A percentile compares a stretch with the other conserved stretches of the same genome.
Evolutionary conservation across 2,888 invertebrate species (phyloP).

Genomic region (Polia nebulosa): DNA sequence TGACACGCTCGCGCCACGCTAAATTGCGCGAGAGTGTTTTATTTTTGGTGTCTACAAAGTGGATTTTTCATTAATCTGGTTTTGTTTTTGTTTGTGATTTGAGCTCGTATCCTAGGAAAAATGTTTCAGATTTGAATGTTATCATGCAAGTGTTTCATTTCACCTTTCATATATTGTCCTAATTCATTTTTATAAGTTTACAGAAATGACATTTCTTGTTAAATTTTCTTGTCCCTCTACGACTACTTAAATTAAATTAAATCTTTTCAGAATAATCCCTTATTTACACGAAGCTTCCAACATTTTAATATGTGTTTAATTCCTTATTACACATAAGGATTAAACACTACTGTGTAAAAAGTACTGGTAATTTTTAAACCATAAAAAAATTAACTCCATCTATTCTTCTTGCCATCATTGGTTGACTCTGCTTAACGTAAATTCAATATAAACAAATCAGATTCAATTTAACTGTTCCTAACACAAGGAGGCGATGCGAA

Average conservation of each 20-base stretch:
- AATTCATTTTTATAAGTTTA: background rate
- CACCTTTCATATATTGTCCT: background rate
- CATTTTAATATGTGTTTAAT: background rate
- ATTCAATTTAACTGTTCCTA: constrained; percentile 39
- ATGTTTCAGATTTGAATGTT: background rate
- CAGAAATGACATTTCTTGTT: background rate
- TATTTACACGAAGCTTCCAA: background rate
- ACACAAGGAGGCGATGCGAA: constrained; percentile 30
- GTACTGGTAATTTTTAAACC: background rate
- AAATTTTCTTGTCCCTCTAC: background rate
- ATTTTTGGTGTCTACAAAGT: constrained; percentile 41
- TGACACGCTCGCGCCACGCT: constrained; percentile 20
- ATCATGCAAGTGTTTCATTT: background rate
- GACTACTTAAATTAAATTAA: background rate
- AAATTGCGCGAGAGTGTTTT: constrained; percentile 55
- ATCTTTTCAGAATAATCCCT: background rate
- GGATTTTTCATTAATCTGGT: constrained; percentile 12
- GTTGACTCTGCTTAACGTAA: constrained; percentile 11
- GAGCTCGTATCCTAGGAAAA: background rate
- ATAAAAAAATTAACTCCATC: background rate
- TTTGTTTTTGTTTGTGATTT: constrained; percentile 7
- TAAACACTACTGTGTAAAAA: too few species aligned
- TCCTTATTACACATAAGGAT: background rate
- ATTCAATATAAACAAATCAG: constrained; percentile 30
- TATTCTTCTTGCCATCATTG: background rate